These are phyloP conservation scores for Montipora sp. DNA, from an alignment of 64 coral and sea anemone species.

Conservation along the genomic window DNA sequence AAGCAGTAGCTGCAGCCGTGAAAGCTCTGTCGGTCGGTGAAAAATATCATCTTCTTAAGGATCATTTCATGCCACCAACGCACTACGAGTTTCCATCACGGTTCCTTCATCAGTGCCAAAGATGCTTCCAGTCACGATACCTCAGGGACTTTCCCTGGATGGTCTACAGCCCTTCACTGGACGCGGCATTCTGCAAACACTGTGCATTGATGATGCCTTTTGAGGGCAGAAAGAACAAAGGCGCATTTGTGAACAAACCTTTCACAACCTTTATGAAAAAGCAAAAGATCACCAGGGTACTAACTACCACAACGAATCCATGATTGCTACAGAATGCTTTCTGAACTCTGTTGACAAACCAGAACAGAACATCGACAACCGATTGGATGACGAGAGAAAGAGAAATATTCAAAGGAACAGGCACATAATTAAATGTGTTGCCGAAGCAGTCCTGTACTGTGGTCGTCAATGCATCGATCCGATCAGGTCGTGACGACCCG, in stretches of 20 bases:
- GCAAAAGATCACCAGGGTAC: too few species aligned
- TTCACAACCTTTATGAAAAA: too few species aligned
- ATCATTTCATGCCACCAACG: conserved; percentile 37
- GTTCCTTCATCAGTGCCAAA: conserved; percentile 29
- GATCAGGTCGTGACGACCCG: too few species aligned
- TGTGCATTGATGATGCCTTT: too few species aligned
- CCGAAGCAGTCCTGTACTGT: conserved; percentile 64
- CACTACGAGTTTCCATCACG: conserved; percentile 5
- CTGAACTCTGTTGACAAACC: too few species aligned
- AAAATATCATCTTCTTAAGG: conserved; percentile 33
- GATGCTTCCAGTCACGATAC: conserved; percentile 53
- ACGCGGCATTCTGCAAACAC: not conserved
- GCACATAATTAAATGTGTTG: conserved; percentile 65
- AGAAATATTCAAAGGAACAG: conserved; percentile 48
- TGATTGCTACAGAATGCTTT: too few species aligned
- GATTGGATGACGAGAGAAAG: not conserved
- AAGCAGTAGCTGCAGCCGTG: conserved; percentile 32
- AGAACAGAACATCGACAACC: too few species aligned
- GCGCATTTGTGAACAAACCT: too few species aligned
- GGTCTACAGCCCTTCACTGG: conserved; percentile 48
- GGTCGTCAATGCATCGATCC: conserved; percentile 36
- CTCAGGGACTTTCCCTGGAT: conserved; percentile 52
- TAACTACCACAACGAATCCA: too few species aligned
- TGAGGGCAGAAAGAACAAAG: too few species aligned
- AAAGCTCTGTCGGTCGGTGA: conserved; percentile 22